Percentiles rank a stretch among this genome's conserved stretches.
Evolutionary conservation across 2,888 invertebrate species (phyloP).

Genomic region (Formica aserva): DNA sequence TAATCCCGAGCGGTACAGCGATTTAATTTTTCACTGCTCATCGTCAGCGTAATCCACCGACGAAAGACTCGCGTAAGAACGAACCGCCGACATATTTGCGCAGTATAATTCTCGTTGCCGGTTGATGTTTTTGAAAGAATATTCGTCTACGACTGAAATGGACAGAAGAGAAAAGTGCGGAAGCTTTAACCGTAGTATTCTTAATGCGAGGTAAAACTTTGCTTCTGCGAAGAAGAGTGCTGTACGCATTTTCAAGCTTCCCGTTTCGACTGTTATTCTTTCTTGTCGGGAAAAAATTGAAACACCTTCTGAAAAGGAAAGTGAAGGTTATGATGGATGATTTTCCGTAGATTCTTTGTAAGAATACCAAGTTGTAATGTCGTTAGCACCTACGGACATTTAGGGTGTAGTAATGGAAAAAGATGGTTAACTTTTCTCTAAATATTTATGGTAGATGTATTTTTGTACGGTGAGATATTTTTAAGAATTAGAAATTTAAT

Average conservation of each 20-base stretch:
- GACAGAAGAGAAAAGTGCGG: constrained; percentile 58
- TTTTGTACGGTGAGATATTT: background rate
- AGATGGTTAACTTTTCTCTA: constrained; percentile 4
- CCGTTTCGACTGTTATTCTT: constrained; percentile 59
- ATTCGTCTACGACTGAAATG: constrained; percentile 53
- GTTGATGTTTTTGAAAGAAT: constrained; percentile 52
- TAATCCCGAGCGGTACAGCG: constrained; percentile 18
- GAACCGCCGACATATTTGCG: constrained; percentile 33
- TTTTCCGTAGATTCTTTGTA: constrained; percentile 48
- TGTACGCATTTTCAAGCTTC: constrained; percentile 47
- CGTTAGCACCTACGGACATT: background rate
- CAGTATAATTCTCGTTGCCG: constrained; percentile 5
- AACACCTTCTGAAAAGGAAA: constrained; percentile 46
- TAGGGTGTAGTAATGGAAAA: constrained; percentile 9
- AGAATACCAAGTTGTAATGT: background rate
- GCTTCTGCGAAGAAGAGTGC: constrained; percentile 60
- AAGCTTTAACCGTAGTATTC: constrained; percentile 70
- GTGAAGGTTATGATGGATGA: constrained; percentile 73
- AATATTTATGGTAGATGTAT: background rate
- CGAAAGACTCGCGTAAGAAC: constrained; percentile 26
- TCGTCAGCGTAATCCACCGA: constrained; percentile 43
- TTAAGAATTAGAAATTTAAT: background rate
- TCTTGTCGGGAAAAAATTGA: constrained; percentile 54
- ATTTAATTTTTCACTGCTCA: constrained; percentile 61
- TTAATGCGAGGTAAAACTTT: constrained; percentile 65